Percentiles rank a stretch among this genome's conserved stretches.
These are phyloP conservation scores for Epizoanthus scotinus DNA, from an alignment of 92 coral and sea anemone genomes.

Conservation along the genomic window DNA sequence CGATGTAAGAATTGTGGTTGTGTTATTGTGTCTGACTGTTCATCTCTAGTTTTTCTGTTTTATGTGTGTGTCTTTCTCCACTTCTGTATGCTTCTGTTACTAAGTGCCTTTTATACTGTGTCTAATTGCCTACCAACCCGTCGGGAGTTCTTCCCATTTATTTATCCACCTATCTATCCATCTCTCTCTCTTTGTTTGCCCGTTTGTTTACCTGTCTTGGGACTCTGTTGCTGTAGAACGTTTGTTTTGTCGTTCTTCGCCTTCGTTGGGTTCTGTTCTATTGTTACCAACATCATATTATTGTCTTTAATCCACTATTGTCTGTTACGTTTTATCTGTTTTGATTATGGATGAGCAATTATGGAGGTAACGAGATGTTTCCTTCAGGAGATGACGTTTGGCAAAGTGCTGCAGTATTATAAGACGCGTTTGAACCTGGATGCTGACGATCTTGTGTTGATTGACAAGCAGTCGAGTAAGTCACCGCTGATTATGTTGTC, in stretches of 20 bases:
- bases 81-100: neutral
- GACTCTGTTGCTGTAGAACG: too few species aligned
- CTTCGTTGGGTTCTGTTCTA: neutral
- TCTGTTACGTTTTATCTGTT: neutral
- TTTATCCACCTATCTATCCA: too few species aligned
- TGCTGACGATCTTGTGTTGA: conserved; percentile 65
- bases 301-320: too few species aligned
- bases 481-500: neutral
- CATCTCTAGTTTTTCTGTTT: neutral
- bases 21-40: neutral
- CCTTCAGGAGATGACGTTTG: conserved; percentile 93
- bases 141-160: too few species aligned
- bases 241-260: neutral
- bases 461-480: conserved; percentile 92
- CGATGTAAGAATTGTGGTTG: conserved; percentile 56
- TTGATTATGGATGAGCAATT: neutral
- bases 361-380: neutral
- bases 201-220: too few species aligned
- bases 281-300: neutral
- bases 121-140: neutral
- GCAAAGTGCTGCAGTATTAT: conserved; percentile 79
- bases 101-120: neutral
- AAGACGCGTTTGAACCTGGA: conserved; percentile 71
- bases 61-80: neutral
- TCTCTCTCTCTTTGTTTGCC: too few species aligned